These are phyloP conservation scores for Myiozetetes cayanensis DNA, from an alignment of 2,113 vertebrate species.

Conservation along the genomic window DNA sequence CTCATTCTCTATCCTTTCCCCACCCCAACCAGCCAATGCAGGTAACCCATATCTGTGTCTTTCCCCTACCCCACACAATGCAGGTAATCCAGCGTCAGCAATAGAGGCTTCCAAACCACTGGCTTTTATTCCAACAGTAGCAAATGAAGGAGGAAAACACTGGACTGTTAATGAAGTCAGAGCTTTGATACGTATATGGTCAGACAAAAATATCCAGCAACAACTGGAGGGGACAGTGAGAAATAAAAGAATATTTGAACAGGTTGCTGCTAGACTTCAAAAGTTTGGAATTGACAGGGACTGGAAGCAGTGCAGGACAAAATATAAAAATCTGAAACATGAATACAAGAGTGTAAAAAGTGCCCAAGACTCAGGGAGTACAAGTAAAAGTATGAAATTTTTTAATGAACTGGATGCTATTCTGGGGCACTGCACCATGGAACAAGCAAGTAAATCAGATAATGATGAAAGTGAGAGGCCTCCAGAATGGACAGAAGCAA, in stretches of 20 bases:
- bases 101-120: conserved; percentile 40
- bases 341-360: conserved; percentile 86
- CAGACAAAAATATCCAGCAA: conserved; percentile 80
- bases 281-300: conserved; percentile 85
- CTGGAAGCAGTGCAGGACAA: conserved; percentile 93
- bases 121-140: conserved; percentile 67
- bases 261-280: conserved; percentile 86
- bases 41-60: conserved; percentile 47
- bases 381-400: conserved; percentile 87
- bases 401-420: conserved; percentile 87
- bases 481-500: conserved; percentile 31
- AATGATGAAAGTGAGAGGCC: conserved; percentile 30
- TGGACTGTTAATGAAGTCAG: conserved; percentile 88
- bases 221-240: conserved; percentile 84
- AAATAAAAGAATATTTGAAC: conserved; percentile 92
- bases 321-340: conserved; percentile 92
- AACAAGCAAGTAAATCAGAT: conserved; percentile 62
- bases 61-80: conserved; percentile 12
- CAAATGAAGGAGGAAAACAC: conserved; percentile 87
- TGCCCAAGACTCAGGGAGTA: conserved; percentile 71
- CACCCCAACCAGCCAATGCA: not conserved
- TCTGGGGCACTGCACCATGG: conserved; percentile 75
- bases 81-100: conserved; percentile 65
- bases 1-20: not conserved
- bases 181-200: conserved; percentile 85